Evolutionary conservation across 1,140 invertebrate genomes (phyloP).

Genomic region (Oncopodura yosiiana): DNA sequence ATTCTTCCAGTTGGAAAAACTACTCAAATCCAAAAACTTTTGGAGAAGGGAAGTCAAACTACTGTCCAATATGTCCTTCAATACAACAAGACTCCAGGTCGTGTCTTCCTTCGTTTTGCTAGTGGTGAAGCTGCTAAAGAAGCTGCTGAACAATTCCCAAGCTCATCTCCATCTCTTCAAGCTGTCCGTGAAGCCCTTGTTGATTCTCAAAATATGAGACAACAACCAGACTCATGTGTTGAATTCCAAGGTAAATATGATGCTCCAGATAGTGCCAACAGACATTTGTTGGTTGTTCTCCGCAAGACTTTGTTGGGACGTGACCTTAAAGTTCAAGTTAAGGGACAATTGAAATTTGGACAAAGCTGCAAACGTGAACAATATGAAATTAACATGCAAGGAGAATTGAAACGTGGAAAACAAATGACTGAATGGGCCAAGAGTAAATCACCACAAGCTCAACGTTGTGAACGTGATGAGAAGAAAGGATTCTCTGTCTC

Average conservation of each 20-base stretch:
- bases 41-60: slow-evolving; percentile 13
- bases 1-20: slow-evolving; percentile 11
- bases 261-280: slow-evolving; percentile 12
- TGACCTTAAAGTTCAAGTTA: slow-evolving; percentile 17
- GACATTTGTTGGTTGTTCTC: slow-evolving; percentile 17
- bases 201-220: slow-evolving; percentile 2
- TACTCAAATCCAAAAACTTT: slow-evolving; percentile 1
- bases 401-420: slow-evolving; percentile 16
- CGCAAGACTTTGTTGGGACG: slow-evolving; percentile 20
- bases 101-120: slow-evolving; percentile 17
- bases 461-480: slow-evolving; percentile 25
- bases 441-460: slow-evolving; percentile 26
- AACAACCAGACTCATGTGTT: slow-evolving; percentile 15
- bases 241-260: slow-evolving; percentile 18
- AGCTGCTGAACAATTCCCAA: slow-evolving; percentile 16
- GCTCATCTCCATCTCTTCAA: slow-evolving; percentile 4
- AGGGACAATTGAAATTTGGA: slow-evolving; percentile 3
- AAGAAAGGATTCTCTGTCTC: slow-evolving; percentile 29
- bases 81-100: background rate
- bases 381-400: slow-evolving; percentile 16
- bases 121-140: slow-evolving; percentile 23
- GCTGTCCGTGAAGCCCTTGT: slow-evolving; percentile 25
- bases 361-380: slow-evolving; percentile 15
- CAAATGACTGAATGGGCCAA: slow-evolving; percentile 29
- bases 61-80: slow-evolving; percentile 24